Conservation (phyloP, 2,797 vertebrate genomes). For the Semotilus atromaculatus region DNA sequence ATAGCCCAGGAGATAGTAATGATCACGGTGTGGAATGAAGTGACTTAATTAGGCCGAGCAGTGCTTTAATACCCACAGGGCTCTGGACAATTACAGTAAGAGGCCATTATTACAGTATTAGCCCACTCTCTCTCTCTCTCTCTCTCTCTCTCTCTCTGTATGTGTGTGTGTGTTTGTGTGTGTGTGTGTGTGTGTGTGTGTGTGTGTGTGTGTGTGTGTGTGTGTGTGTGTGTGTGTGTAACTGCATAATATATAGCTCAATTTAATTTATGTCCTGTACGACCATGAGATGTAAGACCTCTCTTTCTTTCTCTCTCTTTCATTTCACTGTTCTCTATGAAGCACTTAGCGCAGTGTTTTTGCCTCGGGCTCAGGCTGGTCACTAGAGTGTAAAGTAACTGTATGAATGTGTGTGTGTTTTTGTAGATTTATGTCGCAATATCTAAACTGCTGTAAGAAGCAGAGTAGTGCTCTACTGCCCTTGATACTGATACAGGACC, state of each 20-base stretch:
- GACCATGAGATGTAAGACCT: slow-evolving; percentile 23
- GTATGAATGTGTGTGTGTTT: slow-evolving; percentile 29
- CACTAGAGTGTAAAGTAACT: slow-evolving; percentile 49
- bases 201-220: background rate
- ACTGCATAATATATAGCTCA: slow-evolving; percentile 38
- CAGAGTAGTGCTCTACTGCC: slow-evolving; percentile 18
- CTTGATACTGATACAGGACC: slow-evolving; percentile 14
- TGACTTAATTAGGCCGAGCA: slow-evolving; percentile 41
- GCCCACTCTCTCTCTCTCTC: background rate
- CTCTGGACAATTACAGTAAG: slow-evolving; percentile 39
- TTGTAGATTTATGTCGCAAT: slow-evolving; percentile 68
- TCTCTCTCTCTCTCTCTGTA: no score
- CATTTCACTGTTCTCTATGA: slow-evolving; percentile 49
- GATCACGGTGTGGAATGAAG: slow-evolving; percentile 7
- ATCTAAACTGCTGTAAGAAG: slow-evolving; percentile 35
- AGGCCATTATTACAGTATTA: slow-evolving; percentile 37
- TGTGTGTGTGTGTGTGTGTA: background rate
- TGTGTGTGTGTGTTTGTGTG: background rate
- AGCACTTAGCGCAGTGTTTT: slow-evolving; percentile 30
- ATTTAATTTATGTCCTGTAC: slow-evolving; percentile 31
- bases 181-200: background rate
- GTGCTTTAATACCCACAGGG: slow-evolving; percentile 28
- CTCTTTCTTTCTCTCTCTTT: background rate
- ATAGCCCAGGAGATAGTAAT: slow-evolving; percentile 35
- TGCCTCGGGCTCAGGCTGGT: slow-evolving; percentile 58